Evolutionary conservation across 2,113 vertebrate species (phyloP).

Genomic region (Hydropotes inermis): DNA sequence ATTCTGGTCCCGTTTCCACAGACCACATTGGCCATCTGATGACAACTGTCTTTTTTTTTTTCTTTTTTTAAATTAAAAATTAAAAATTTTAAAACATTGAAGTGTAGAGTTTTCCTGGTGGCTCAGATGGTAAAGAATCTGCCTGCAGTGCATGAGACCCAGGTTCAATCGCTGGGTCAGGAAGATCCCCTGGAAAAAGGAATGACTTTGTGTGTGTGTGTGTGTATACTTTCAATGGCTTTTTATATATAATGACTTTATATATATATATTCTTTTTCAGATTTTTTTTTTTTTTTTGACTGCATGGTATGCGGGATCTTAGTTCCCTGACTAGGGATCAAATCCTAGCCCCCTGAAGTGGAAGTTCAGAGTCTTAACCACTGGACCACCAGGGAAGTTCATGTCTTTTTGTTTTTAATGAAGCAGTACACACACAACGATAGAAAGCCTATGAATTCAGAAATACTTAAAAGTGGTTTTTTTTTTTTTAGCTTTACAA

Average conservation of each 20-base stretch:
- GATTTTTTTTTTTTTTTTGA: background rate
- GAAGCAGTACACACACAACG: background rate
- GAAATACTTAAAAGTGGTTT: background rate
- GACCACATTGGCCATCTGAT: background rate
- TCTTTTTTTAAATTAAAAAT: background rate
- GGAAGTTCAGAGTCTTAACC: background rate
- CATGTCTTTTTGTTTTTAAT: background rate
- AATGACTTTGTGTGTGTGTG: background rate
- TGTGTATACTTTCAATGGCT: background rate
- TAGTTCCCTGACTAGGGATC: background rate
- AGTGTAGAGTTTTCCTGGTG: background rate
- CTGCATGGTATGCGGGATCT: background rate
- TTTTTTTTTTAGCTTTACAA: background rate
- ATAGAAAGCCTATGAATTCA: background rate
- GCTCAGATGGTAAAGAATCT: background rate
- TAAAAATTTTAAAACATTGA: background rate
- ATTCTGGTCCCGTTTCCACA: background rate
- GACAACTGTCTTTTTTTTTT: background rate
- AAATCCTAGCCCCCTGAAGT: background rate
- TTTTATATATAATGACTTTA: background rate
- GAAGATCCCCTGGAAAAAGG: background rate
- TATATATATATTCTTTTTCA: background rate
- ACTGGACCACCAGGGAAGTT: background rate
- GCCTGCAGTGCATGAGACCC: background rate
- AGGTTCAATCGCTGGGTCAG: background rate